Conservation (phyloP, 2,888 invertebrate species). For the Bugulina stolonifera region DNA sequence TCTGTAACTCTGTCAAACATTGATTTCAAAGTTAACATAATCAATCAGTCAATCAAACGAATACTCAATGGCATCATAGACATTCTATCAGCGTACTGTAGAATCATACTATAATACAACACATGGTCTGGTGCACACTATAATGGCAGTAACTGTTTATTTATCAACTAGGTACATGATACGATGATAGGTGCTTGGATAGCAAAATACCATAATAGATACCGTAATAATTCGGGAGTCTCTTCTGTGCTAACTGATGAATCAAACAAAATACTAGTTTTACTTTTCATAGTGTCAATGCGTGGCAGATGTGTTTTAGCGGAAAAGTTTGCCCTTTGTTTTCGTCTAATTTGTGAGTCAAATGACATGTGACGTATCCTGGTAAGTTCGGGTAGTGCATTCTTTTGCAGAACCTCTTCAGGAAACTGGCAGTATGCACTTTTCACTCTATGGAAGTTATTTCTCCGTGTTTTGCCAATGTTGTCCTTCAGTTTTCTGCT, state of each 20-base stretch:
- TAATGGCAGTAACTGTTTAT: too few species aligned
- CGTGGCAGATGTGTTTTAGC: background rate
- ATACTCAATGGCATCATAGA: too few species aligned
- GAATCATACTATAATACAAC: too few species aligned
- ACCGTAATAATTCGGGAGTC: background rate
- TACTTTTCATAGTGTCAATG: background rate
- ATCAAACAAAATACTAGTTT: background rate
- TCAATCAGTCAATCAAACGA: too few species aligned
- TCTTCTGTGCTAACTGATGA: background rate
- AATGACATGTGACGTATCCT: background rate
- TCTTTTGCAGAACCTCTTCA: slow-evolving; percentile 34
- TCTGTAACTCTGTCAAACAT: slow-evolving; percentile 36
- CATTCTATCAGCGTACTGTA: too few species aligned
- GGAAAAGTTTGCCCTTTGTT: slow-evolving; percentile 14
- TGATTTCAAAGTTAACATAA: background rate
- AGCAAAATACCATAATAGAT: background rate
- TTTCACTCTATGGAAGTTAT: slow-evolving; percentile 36
- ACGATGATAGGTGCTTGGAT: too few species aligned
- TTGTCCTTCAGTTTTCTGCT: slow-evolving; percentile 37
- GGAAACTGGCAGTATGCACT: slow-evolving; percentile 40
- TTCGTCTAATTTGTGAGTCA: slow-evolving; percentile 17
- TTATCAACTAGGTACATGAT: too few species aligned
- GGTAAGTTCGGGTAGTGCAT: slow-evolving; percentile 12
- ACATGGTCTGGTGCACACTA: too few species aligned
- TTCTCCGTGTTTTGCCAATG: slow-evolving; percentile 34